Base-by-base conservation (phyloP, 2,888 invertebrate species). In the Unio delphinus region DNA sequence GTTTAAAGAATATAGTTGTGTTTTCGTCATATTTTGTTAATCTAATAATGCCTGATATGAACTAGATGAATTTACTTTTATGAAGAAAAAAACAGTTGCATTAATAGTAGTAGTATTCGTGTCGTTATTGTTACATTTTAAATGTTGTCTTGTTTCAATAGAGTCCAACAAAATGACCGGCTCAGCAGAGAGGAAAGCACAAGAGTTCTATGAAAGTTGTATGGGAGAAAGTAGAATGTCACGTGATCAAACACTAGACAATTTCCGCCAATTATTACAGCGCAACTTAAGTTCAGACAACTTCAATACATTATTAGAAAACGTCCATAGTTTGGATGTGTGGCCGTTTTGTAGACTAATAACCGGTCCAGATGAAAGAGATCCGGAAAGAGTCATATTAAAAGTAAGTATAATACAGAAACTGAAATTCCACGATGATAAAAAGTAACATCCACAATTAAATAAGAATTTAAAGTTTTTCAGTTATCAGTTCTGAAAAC, bases 341-440 rank as follows among this genome's bases (percentile, higher is more conserved):
- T 86, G 85, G 84, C 86, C 86, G 8, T 68, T 87, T 17, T 86
- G 86, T 66, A 77, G 78, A 23, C 67, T 86, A 17, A 70, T 72
- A 4, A 82, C 86, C 8, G 86, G 85, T 34, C 83, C 85, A 15
- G 85, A 87, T 61, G 86, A 87, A 70, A 66, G 80, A 65, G 73
- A 82, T 54, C 80, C 82, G 2, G 71, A 80, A 5, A 72, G 71
- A n/a, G 80, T 86, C 69, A 81, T 86, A 8, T 76, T 85, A 4
- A 86, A 85, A 80, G 86, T 85, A 72, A 55, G 68, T 57, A 20
- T 11, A 7, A 17, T 61, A 18, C 15, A 56, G 1, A 45, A 45
- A 11, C 11, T 45, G 11, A 45, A 34, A 45, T 45, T 45, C 11
- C 45, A 11, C 11, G 45, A 45, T 45, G 11, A 45, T 11, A 45